Evolutionary conservation across 2,113 vertebrate species (phyloP).

Genomic region (Ochotona curzoniae): DNA sequence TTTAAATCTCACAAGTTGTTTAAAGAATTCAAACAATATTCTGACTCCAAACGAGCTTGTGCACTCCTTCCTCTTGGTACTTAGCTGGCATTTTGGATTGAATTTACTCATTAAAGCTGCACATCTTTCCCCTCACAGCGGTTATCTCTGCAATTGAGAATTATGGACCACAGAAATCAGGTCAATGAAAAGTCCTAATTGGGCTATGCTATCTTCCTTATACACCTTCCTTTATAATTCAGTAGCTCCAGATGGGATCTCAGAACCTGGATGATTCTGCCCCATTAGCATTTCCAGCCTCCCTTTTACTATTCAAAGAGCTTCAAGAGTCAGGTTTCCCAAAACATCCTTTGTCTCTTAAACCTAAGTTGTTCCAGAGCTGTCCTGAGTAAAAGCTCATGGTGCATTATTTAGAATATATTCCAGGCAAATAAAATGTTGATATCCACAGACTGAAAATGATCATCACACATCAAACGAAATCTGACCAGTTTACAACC

Average conservation of each 20-base stretch:
- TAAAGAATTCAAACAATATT: conserved; percentile 1
- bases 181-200: conserved; percentile 16
- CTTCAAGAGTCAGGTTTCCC: conserved; percentile 32
- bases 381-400: conserved; percentile 51
- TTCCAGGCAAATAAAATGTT: conserved; percentile 67
- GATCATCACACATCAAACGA: conserved; percentile 67
- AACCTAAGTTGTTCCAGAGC: conserved; percentile 33
- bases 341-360: conserved; percentile 37
- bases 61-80: neutral
- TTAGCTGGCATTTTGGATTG: conserved; percentile 30
- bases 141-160: conserved; percentile 36
- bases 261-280: neutral
- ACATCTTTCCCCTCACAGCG: neutral
- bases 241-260: neutral
- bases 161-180: neutral
- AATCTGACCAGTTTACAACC: conserved; percentile 71
- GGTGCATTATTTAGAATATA: conserved; percentile 9
- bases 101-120: conserved; percentile 47
- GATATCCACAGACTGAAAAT: conserved; percentile 73
- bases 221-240: neutral
- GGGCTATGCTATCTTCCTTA: neutral
- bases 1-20: conserved; percentile 46
- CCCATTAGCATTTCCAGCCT: no score
- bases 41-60: neutral
- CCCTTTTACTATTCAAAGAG: neutral